Conservation (phyloP, 2,113 vertebrate species). For the Odocoileus virginianus region DNA sequence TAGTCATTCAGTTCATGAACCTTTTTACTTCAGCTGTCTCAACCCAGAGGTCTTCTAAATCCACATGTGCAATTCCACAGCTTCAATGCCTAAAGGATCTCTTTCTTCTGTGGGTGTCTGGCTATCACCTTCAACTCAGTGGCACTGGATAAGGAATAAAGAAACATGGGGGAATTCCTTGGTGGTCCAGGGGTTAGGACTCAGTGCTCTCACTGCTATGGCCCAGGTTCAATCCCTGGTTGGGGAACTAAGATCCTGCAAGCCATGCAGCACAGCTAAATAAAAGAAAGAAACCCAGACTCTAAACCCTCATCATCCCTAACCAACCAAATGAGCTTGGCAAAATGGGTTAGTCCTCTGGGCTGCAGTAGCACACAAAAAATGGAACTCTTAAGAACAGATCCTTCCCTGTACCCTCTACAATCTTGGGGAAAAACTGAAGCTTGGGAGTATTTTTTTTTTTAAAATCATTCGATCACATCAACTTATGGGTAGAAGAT, state of each 20-base stretch:
- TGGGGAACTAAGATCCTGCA: neutral
- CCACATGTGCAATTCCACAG: neutral
- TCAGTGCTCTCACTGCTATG: neutral
- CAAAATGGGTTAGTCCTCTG: neutral
- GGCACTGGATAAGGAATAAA: neutral
- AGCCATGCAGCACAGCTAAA: fast-evolving
- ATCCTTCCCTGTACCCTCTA: neutral
- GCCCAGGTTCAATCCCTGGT: neutral
- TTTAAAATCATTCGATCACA: neutral
- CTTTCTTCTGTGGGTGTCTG: neutral
- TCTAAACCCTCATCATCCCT: neutral
- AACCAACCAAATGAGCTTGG: neutral
- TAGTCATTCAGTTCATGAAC: neutral
- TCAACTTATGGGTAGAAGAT: neutral
- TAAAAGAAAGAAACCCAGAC: neutral
- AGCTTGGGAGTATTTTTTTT: neutral
- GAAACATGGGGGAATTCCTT: neutral
- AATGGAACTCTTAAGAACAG: neutral
- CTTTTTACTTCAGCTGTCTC: neutral
- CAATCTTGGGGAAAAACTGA: neutral
- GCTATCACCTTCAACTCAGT: neutral
- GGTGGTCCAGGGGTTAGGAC: neutral
- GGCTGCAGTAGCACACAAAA: neutral
- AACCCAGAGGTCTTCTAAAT: neutral
- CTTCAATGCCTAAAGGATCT: neutral